These are phyloP conservation scores for Anguilla marmorata DNA, from an alignment of 2,797 vertebrate genomes.

Conservation along the genomic window DNA sequence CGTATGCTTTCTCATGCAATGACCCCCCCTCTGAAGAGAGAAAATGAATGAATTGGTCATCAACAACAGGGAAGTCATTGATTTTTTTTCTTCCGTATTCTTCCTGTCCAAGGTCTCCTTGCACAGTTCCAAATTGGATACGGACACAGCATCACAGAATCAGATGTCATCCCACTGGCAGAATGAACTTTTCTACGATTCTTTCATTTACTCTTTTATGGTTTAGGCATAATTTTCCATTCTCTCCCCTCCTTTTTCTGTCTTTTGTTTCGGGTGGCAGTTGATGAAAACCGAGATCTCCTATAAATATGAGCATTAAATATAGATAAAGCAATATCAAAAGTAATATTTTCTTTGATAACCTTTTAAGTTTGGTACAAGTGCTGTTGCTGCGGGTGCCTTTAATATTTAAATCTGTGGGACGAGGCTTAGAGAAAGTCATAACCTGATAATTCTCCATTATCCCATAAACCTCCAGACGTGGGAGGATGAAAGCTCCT, in stretches of 20 bases:
- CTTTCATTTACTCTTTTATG: background rate
- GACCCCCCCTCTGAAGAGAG: constrained; percentile 13
- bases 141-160: background rate
- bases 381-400: background rate
- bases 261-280: background rate
- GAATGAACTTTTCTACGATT: background rate
- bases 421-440: background rate
- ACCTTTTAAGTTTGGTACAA: background rate
- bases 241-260: background rate
- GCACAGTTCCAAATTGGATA: background rate
- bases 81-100: background rate
- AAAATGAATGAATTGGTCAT: constrained; percentile 21
- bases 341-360: constrained; percentile 11
- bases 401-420: constrained; percentile 10
- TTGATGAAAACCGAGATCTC: background rate
- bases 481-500: background rate
- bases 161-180: background rate
- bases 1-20: background rate
- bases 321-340: background rate
- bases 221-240: background rate
- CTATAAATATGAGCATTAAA: background rate
- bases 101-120: background rate
- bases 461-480: background rate
- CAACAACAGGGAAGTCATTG: constrained; percentile 19
- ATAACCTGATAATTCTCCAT: background rate